Evolutionary conservation across 2,113 vertebrate species (phyloP).

Genomic region (Sinosuthora webbiana): DNA sequence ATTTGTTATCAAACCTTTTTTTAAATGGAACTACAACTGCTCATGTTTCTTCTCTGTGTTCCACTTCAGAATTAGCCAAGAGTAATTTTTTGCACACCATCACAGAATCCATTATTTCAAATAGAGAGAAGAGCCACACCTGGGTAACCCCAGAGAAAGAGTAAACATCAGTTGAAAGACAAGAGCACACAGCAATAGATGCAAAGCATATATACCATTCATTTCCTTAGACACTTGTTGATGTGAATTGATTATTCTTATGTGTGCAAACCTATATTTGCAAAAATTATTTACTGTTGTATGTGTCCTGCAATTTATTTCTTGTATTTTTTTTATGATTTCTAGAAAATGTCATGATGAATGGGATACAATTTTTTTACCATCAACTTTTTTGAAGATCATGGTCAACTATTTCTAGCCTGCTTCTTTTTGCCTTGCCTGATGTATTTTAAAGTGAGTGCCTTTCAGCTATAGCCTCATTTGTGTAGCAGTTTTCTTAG

Average conservation of each 20-base stretch:
- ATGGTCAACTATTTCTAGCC: background rate
- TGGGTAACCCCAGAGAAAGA: background rate
- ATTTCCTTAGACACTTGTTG: background rate
- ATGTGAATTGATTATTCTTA: background rate
- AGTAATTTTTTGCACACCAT: background rate
- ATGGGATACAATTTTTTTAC: background rate
- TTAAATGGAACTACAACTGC: background rate
- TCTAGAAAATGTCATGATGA: background rate
- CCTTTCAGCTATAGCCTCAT: background rate
- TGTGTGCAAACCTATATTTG: background rate
- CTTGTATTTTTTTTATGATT: background rate
- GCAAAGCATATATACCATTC: background rate
- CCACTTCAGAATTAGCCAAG: background rate
- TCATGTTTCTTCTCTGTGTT: background rate
- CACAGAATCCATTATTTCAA: background rate
- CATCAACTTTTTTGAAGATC: background rate
- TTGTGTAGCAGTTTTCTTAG: background rate
- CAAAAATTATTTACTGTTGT: background rate
- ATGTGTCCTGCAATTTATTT: background rate
- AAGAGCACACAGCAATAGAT: background rate
- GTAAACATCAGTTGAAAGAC: background rate
- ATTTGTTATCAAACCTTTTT: background rate
- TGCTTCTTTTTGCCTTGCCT: background rate
- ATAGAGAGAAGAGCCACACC: background rate
- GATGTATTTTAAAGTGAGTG: background rate